Evolutionary conservation across 2,113 vertebrate genomes (phyloP).

Genomic region (Dicentrarchus labrax): DNA sequence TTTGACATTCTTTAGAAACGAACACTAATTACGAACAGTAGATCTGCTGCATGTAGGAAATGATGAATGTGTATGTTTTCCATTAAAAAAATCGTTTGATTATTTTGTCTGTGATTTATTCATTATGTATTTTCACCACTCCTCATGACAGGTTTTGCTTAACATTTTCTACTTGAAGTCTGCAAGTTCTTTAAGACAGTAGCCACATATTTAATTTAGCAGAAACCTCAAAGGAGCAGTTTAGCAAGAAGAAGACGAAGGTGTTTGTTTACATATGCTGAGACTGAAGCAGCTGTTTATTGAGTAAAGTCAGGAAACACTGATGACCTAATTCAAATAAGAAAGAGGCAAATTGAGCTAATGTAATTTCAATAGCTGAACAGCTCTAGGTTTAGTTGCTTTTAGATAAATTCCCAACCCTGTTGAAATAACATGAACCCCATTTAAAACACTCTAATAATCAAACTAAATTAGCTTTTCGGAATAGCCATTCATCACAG

Average conservation of each 20-base stretch:
- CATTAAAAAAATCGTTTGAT: constrained; percentile 1
- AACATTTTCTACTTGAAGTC: constrained; percentile 4
- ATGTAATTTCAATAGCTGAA: constrained; percentile 31
- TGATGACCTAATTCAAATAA: constrained; percentile 36
- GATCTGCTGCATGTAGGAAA: not conserved
- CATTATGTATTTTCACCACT: not conserved
- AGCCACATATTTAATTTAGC: constrained; percentile 54
- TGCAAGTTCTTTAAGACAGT: constrained; percentile 11
- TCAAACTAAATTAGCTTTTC: constrained; percentile 44
- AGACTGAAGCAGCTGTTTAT: constrained; percentile 51
- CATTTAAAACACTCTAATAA: constrained; percentile 31
- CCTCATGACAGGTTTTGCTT: not conserved
- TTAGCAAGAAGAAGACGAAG: constrained; percentile 17
- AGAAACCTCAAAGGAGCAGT: constrained; percentile 42
- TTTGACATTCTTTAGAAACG: constrained; percentile 42
- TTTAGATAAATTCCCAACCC: constrained; percentile 16
- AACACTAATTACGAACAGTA: constrained; percentile 33
- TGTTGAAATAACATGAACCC: constrained; percentile 19
- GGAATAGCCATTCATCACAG: constrained; percentile 48
- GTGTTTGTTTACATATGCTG: constrained; percentile 44
- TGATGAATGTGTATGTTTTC: constrained; percentile 24
- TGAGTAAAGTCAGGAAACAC: constrained; percentile 38
- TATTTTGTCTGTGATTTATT: constrained; percentile 19
- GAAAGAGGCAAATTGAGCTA: constrained; percentile 32
- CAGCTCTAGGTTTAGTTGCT: constrained; percentile 31